Base-by-base conservation (phyloP, 2,888 invertebrate species). In the Rotaria socialis region DNA sequence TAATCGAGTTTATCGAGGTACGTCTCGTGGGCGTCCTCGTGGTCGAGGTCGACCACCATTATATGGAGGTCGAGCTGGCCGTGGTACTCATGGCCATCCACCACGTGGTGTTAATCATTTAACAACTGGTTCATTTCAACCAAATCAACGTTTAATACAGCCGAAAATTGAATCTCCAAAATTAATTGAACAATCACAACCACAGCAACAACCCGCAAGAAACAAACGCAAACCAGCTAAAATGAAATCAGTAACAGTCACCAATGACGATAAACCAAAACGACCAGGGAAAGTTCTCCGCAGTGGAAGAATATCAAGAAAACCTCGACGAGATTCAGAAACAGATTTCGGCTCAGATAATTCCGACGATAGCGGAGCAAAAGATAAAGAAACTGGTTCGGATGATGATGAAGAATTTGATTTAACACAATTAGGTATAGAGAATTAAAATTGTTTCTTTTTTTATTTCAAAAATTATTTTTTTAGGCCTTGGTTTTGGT, bases 41-140 rank as follows among this genome's bases (percentile, higher is more conserved):
- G 47, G 80, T 47, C 22, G 80, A 24, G 80, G 80, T 24, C 47
- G 47, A 4, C 80, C 67, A 35, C 67, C 67, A 67, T 19, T 67
- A 24, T 80, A 80, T 47, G 43, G 47, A 2, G 47, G 80, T n/a
- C 47, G 80, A 22, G 24, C 24, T 24, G 80, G 47, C 14, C 80
- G 80, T 80, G 80, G 80, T 47, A n/a, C 80, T 10, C 80, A 41
- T n/a, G 80, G 47, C 11, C 67, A 67, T 67, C 80, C 80, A 11
- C 80, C 80, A 47, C 80, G 80, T 80, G 80, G 80, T 80, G 80
- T 80, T n/a, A 80, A 80, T 80, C 80, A 80, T 80, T 47, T 80
- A 47, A 47, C 47, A 80, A 80, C 80, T 4, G 80, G 80, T n/a
- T 80, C 80, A 43, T 47, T 47, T 47, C 80, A 80, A 80, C 19